Conservation (phyloP, 2,888 invertebrate genomes). For the Pachydiplax longipennis region DNA sequence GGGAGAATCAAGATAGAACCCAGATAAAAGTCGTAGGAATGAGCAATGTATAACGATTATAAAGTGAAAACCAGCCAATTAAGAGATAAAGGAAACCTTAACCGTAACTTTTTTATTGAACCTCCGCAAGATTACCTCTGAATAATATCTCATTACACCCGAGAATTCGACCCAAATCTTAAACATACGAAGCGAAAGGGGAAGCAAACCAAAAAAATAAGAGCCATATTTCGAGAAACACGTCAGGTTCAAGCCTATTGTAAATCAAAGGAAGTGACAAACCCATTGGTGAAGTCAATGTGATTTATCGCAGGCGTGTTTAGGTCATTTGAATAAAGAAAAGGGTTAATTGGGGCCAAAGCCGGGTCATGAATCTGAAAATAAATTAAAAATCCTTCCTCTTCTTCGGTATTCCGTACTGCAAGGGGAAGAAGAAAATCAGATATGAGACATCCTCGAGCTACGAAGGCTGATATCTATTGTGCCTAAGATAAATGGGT, state of each 20-base stretch:
- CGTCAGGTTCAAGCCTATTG: not conserved
- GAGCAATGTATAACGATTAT: too few relatives aligned
- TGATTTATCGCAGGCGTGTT: not conserved
- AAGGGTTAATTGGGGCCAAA: not conserved
- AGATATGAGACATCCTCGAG: conserved; percentile 6
- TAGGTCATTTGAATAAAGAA: not conserved
- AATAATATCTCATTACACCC: too few relatives aligned
- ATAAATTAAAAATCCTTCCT: conserved; percentile 8
- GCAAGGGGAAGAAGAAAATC: not conserved
- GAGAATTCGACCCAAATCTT: too few relatives aligned
- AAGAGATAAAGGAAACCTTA: too few relatives aligned
- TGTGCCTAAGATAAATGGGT: conserved; percentile 15
- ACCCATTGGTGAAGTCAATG: not conserved
- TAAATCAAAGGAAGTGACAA: not conserved
- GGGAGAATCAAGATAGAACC: too few relatives aligned
- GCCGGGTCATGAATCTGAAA: not conserved
- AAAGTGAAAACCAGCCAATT: too few relatives aligned
- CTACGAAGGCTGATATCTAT: not conserved
- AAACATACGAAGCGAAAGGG: not conserved
- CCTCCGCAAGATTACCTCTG: too few relatives aligned
- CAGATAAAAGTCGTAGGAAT: too few relatives aligned
- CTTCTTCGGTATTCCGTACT: not conserved
- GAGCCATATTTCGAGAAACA: not conserved
- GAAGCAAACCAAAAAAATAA: not conserved
- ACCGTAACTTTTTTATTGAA: too few relatives aligned